These are phyloP conservation scores for Laterallus jamaicensis DNA, from an alignment of 2,113 vertebrate genomes.

Conservation along the genomic window DNA sequence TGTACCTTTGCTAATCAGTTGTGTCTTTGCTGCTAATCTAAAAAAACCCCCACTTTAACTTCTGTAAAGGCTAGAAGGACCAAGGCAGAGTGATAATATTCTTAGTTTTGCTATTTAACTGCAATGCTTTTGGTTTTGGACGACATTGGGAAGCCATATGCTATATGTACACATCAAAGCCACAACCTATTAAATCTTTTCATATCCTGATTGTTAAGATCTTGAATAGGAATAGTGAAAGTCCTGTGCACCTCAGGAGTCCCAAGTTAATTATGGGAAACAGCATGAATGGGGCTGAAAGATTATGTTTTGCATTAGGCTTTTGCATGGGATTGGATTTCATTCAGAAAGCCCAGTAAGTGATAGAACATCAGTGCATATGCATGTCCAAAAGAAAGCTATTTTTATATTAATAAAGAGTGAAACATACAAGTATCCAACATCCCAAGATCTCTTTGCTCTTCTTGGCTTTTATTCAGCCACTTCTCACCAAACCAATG, in stretches of 20 bases:
- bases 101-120: neutral
- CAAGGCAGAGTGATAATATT: neutral
- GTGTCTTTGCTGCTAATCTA: neutral
- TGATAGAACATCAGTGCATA: neutral
- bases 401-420: neutral
- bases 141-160: neutral
- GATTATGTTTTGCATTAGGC: neutral
- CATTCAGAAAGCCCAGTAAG: neutral
- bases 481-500: neutral
- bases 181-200: neutral
- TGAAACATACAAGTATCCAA: neutral
- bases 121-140: neutral
- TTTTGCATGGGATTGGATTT: neutral
- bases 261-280: neutral
- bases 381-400: neutral
- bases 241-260: neutral
- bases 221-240: neutral
- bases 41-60: fast-evolving
- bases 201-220: neutral
- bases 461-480: neutral
- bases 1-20: neutral
- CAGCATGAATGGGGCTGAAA: neutral
- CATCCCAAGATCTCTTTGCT: neutral
- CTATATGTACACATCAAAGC: neutral
- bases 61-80: neutral